phyloP scores from a whole-genome alignment of 2,797 vertebrate species.

The Coccyzus lansbergi region DNA sequence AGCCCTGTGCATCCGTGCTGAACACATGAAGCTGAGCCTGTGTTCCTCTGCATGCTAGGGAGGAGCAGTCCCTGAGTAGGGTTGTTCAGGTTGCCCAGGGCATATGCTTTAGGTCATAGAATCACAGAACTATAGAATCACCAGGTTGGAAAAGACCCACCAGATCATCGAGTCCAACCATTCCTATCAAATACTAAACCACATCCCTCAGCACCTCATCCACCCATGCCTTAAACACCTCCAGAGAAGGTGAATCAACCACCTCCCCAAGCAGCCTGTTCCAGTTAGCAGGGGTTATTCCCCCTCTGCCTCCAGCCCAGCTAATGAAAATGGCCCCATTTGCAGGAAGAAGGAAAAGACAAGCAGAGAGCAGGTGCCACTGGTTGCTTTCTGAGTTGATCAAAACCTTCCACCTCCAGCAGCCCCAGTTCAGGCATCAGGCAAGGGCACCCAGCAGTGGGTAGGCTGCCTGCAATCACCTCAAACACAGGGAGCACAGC shows the following conservation, averaged over 20 bases:
- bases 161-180: too few species aligned
- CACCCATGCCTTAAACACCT: too few species aligned
- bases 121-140: too few species aligned
- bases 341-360: neutral
- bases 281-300: fast-evolving
- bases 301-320: neutral
- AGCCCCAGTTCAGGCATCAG: neutral
- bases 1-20: fast-evolving
- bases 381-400: neutral
- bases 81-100: fast-evolving
- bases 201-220: too few species aligned
- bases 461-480: neutral
- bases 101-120: neutral
- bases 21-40: neutral
- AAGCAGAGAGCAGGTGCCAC: neutral
- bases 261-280: too few species aligned
- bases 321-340: fast-evolving
- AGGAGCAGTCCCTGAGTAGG: neutral
- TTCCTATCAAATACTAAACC: too few species aligned
- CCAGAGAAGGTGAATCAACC: too few species aligned
- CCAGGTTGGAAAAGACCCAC: too few species aligned
- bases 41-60: fast-evolving
- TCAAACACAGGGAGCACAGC: fast-evolving
- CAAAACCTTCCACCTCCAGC: neutral
- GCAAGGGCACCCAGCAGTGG: fast-evolving